Evolutionary conservation across 2,888 invertebrate species (phyloP), one percentile per base, ranked within the genome.

Genomic region (Oxycera nigricornis): DNA sequence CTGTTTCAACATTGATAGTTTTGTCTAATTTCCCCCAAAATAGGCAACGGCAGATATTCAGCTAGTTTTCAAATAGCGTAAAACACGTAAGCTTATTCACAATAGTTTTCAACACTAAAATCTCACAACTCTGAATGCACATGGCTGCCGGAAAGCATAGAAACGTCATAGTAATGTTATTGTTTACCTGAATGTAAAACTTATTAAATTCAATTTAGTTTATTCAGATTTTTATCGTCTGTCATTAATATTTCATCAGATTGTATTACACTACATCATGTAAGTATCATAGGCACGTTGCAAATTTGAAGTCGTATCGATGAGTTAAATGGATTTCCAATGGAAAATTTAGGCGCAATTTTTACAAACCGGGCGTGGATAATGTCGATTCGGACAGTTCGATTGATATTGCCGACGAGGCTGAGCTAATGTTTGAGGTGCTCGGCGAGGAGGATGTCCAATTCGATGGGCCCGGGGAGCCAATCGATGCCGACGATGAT

Each of bases 291-390:
- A 17, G 31, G 7, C 9, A 4, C 4, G 7, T 17, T n/a, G n/a
- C 4, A n/a, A 11, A 50, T 7, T 22, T 59, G 59, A 59, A 35
- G 11, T 35, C 6, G 7, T 7, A 59, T 4, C n/a, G 11, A 14
- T 6, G 7, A 4, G 28, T 59, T 24, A 22, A 50, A 22, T 22
- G 11, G 1, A 11, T 26, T n/a, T 17, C 20, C 1, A 30, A 72
- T 39, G 75, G 31, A 31, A 17, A 39, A 65, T 61, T 73, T 57
- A 76, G 76, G 76, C 74, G 76, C 41, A 46, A 73, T 59, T 76
- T 76, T 35, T 76, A 73, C 41, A 76, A 76, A 35, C 76, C 76
- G 14, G 74, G 76, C 3, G 59, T 74, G 28, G 74, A 76, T 35
- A 73, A 76, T 55, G 70, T 57, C 11, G 74, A 74, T n/a, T 73